phyloP scores from a whole-genome alignment of 2,113 vertebrate species.

The Bolborhynchus lineola region DNA sequence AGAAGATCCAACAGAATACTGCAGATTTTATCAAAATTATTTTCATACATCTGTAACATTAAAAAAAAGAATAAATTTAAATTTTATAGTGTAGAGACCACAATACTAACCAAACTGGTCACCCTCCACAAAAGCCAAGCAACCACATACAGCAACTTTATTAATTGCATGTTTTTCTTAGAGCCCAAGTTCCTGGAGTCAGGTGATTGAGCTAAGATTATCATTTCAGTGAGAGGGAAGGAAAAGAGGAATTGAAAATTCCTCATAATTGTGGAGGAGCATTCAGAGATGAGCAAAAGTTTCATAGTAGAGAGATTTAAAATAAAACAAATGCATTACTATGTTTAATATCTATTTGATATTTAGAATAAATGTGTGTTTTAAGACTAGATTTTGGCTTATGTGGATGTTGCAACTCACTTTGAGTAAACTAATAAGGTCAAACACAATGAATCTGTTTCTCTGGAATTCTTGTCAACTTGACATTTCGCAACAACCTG shows the following conservation, averaged over 20 bases:
- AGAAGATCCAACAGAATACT: neutral
- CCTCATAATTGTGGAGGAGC: neutral
- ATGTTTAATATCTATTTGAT: neutral
- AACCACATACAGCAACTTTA: neutral
- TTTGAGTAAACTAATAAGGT: neutral
- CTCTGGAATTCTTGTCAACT: neutral
- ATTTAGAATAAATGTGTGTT: neutral
- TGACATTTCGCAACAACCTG: neutral
- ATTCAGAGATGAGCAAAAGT: neutral
- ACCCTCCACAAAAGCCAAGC: neutral
- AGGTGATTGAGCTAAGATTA: neutral
- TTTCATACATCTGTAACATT: neutral
- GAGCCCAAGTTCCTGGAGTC: neutral
- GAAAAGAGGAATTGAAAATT: neutral
- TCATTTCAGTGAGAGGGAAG: neutral
- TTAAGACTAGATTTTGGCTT: neutral
- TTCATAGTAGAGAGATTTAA: neutral
- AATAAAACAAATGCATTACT: neutral
- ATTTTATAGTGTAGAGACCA: neutral
- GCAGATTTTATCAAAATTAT: neutral
- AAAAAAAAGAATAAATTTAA: neutral
- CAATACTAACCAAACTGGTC: neutral
- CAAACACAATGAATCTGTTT: neutral
- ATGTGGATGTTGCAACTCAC: neutral
- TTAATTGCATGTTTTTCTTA: neutral